Percentiles rank a stretch among this genome's conserved stretches.
Evolutionary conservation across 2,113 vertebrate genomes (phyloP).

Genomic region (Cercocebus atys): DNA sequence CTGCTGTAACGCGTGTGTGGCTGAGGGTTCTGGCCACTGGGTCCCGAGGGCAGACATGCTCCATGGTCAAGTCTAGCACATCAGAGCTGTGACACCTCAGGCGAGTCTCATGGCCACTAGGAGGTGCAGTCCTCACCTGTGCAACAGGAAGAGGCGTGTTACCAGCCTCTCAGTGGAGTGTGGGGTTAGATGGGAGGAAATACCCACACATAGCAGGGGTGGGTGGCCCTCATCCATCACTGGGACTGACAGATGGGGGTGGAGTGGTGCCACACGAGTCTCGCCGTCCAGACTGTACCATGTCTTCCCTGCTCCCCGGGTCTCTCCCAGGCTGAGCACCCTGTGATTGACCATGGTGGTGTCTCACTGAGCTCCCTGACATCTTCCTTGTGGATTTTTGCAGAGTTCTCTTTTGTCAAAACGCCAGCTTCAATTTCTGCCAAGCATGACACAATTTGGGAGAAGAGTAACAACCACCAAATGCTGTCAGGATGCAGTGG

Average conservation of each 20-base stretch:
- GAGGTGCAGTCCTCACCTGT: not conserved
- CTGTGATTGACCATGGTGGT: not conserved
- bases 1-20: not conserved
- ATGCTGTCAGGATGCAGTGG: not conserved
- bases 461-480: not conserved
- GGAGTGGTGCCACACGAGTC: no score
- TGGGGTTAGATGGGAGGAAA: not conserved
- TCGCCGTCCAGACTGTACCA: not conserved
- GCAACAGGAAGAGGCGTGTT: not conserved
- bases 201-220: rapidly evolving
- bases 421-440: not conserved
- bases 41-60: not conserved
- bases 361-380: no score
- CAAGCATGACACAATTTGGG: not conserved
- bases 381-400: not conserved
- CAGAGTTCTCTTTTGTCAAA: not conserved
- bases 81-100: not conserved
- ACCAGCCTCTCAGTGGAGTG: no score
- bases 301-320: not conserved
- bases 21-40: not conserved
- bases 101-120: not conserved
- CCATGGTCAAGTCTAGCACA: not conserved
- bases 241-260: not conserved
- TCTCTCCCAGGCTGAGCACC: not conserved
- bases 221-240: rapidly evolving